Conservation (phyloP, 2,888 invertebrate species). For the Polydrusus cervinus region DNA sequence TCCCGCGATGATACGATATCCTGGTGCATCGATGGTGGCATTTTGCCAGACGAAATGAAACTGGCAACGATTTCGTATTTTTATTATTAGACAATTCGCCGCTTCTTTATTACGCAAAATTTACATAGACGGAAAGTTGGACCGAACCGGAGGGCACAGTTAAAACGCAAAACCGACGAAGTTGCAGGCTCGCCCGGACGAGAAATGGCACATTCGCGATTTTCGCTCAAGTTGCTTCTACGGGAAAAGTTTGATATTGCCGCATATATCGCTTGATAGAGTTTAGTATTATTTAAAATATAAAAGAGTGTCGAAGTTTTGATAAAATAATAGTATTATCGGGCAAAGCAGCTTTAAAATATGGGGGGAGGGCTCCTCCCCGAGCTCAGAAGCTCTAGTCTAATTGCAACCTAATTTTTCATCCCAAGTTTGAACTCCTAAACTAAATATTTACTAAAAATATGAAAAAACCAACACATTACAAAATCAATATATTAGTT, state of each 20-base stretch:
- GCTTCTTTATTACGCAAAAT: conserved; percentile 64
- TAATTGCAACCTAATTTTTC: no score
- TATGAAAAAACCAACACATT: no score
- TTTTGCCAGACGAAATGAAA: conserved; percentile 58
- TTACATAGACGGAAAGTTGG: conserved; percentile 62
- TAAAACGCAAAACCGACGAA: conserved; percentile 51
- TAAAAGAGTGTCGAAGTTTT: conserved; percentile 18
- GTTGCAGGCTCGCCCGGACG: conserved; percentile 48
- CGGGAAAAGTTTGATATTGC: conserved; percentile 34
- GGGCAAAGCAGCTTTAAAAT: no score
- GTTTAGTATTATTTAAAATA: conserved; percentile 28
- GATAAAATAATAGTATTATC: background rate
- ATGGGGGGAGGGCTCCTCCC: no score
- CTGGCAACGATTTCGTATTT: conserved; percentile 59
- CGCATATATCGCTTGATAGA: conserved; percentile 30
- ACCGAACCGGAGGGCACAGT: conserved; percentile 54
- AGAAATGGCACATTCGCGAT: conserved; percentile 50
- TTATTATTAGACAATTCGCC: conserved; percentile 63
- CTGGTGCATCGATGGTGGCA: conserved; percentile 58
- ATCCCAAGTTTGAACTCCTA: no score
- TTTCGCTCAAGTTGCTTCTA: conserved; percentile 43
- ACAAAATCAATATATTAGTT: no score
- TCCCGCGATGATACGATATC: conserved; percentile 52
- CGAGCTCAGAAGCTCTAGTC: no score
- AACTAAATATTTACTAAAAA: no score